These are phyloP conservation scores for Okapia johnstoni DNA, from an alignment of 2,113 vertebrate species.

Conservation along the genomic window DNA sequence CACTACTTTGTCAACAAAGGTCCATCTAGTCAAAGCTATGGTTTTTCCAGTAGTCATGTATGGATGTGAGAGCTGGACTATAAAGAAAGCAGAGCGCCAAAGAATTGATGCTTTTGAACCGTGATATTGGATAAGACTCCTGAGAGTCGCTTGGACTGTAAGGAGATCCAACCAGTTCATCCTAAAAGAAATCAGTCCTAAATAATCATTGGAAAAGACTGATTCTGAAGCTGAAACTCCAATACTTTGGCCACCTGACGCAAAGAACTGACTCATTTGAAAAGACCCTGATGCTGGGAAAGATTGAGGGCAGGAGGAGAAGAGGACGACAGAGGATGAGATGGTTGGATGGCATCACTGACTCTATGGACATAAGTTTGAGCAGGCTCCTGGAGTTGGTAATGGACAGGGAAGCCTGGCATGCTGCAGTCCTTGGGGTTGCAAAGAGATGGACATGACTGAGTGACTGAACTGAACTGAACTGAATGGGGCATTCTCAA, in stretches of 20 bases:
- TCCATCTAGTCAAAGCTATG: neutral
- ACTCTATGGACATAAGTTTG: neutral
- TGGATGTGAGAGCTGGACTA: neutral
- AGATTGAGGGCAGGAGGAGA: neutral
- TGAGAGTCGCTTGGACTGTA: neutral
- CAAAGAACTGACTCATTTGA: neutral
- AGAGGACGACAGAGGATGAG: neutral
- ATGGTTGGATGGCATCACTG: neutral
- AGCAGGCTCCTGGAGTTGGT: neutral
- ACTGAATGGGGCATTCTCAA: neutral
- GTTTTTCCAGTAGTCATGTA: neutral
- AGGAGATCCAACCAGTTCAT: neutral
- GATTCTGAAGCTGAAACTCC: neutral
- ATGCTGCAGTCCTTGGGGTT: accelerated
- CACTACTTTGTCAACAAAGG: neutral
- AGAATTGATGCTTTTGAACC: neutral
- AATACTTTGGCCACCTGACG: neutral
- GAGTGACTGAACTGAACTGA: neutral
- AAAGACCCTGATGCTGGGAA: neutral
- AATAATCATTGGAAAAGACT: neutral
- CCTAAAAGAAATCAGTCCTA: neutral
- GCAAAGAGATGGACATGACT: neutral
- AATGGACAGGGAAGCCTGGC: neutral
- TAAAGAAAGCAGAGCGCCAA: neutral
- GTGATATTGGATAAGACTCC: neutral